These are phyloP conservation scores for Otus sunia DNA, from an alignment of 2,113 vertebrate species.

Conservation along the genomic window DNA sequence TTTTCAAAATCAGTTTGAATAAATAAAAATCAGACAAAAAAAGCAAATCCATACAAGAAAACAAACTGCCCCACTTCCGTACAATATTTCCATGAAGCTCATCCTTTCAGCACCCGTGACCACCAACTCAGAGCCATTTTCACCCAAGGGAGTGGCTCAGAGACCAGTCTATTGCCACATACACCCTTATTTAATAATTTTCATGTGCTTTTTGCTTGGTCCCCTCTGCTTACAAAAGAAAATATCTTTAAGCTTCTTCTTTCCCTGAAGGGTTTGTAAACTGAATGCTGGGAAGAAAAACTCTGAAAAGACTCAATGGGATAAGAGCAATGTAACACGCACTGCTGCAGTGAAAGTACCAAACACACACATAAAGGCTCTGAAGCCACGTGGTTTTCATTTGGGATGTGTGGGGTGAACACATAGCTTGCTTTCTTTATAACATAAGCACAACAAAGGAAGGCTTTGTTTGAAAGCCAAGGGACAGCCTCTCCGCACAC, in stretches of 20 bases:
- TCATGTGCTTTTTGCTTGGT: not conserved
- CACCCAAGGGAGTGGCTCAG: not conserved
- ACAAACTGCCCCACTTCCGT: not conserved
- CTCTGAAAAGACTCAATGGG: not conserved
- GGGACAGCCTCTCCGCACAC: not conserved
- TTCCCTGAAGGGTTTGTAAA: not conserved
- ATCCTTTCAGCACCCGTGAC: not conserved
- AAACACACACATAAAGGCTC: not conserved
- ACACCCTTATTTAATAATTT: not conserved
- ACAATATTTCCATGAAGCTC: not conserved
- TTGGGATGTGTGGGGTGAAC: slow-evolving; percentile 25
- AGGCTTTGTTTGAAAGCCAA: slow-evolving; percentile 56
- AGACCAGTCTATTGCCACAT: not conserved
- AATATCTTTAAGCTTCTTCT: not conserved
- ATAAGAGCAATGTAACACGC: not conserved
- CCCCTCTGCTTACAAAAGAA: not conserved
- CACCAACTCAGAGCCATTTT: not conserved
- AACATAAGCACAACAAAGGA: slow-evolving; percentile 44
- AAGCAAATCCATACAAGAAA: not conserved
- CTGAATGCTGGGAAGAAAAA: not conserved
- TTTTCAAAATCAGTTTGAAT: not conserved
- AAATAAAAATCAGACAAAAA: slow-evolving; percentile 10
- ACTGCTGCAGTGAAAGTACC: not conserved
- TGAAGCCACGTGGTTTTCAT: slow-evolving; percentile 46
- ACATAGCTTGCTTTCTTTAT: slow-evolving; percentile 10